Conservation (phyloP, 2,113 vertebrate genomes). For the Hirundichthys speculiger region DNA sequence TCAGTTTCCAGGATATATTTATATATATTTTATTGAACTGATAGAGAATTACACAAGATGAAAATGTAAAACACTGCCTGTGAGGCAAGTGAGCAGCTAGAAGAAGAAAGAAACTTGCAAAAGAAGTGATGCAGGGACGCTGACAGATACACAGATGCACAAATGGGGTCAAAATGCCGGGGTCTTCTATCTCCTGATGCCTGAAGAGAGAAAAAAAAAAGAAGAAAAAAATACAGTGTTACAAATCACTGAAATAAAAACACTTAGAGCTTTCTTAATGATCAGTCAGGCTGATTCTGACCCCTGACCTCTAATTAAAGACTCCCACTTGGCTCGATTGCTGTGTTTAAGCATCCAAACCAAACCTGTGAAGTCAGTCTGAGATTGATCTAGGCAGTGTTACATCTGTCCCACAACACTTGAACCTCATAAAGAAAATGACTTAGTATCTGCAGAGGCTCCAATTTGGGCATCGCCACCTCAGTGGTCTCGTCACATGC, state of each 20-base stretch:
- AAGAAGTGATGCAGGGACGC: constrained; percentile 39
- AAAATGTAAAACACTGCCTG: constrained; percentile 70
- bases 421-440: constrained; percentile 36
- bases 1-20: constrained; percentile 55
- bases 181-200: constrained; percentile 34
- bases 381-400: background rate
- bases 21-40: constrained; percentile 71
- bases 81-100: constrained; percentile 33
- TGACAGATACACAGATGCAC: constrained; percentile 29
- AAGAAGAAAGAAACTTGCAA: constrained; percentile 60
- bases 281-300: background rate
- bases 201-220: constrained; percentile 14
- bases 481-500: constrained; percentile 49
- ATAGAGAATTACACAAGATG: constrained; percentile 70
- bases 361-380: background rate
- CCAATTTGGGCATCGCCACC: constrained; percentile 61
- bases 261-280: no score
- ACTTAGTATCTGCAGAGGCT: constrained; percentile 11
- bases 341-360: background rate
- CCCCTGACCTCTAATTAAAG: background rate
- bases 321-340: background rate
- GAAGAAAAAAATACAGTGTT: background rate
- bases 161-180: constrained; percentile 47
- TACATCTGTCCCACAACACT: constrained; percentile 23
- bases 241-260: background rate